Base-by-base conservation (phyloP, 2,888 invertebrate species). In the Drosophila cognata region DNA sequence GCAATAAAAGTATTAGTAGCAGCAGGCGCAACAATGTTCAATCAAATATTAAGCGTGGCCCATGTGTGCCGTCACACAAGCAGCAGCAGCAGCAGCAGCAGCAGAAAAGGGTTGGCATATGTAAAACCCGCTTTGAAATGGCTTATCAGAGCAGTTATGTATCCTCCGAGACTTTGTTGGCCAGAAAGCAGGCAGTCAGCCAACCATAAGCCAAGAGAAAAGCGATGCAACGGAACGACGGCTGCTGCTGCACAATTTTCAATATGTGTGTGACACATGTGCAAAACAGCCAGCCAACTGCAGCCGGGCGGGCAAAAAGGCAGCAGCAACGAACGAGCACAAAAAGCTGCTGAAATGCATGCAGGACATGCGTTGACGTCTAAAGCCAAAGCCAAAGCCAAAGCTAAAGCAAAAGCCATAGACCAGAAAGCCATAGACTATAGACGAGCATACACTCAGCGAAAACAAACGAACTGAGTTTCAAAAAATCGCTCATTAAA, bases 41-140 rank as follows among this genome's bases (percentile, higher is more conserved):
- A 89, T 85, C 82, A 85, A 85, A 90, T 82, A 88, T 85, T 88
- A 79, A 79, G 65, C 60, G 55, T 33, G 71, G 48, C 25, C 59
- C 69, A 55, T 61, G 63, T 65, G 71, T 65, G 71, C 63, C 66
- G 71, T 60, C 66, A 53, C 60, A 67, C 46, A 51, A 53, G 64
- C 69, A 43, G 35, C 43, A 50, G 18, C 48, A 29, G 29, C 43
- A 7, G 21, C 16, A 48, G 31, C 21, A 16, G 31, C 4, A 43
- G 46, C 6, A 25, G 7, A 11, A n/a, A 50, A 33, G 41, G 46
- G 29, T 67, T 80, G 89, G 82, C 85, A 89, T 87, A 85, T 85
- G 89, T 87, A 89, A 85, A 85, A 82, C 89, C 84, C 80, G 64
- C 73, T 76, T 89, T 87, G 84, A 76, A 89, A 84, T 84, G 77